Conservation (phyloP, 2,797 vertebrate species). For the Rhinophrynus dorsalis region DNA sequence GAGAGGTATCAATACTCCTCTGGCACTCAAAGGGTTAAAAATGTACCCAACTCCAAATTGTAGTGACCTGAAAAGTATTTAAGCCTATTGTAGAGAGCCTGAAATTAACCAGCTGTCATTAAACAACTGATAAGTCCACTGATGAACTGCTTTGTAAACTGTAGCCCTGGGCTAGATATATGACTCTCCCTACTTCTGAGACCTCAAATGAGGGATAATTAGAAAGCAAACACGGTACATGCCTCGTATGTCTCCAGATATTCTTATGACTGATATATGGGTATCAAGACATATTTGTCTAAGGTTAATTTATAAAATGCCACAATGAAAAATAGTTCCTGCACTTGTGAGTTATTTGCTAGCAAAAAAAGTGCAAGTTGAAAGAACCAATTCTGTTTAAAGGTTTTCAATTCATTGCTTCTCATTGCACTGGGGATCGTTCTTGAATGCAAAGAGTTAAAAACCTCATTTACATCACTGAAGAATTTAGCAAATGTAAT, state of each 20-base stretch:
- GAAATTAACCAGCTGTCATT: background rate
- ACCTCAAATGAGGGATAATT: constrained; percentile 42
- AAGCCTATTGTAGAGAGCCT: background rate
- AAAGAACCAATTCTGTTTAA: background rate
- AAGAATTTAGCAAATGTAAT: too few relatives aligned
- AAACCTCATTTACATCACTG: too few relatives aligned
- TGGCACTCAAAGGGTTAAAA: too few relatives aligned
- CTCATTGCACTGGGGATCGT: too few relatives aligned
- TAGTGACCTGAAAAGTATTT: background rate
- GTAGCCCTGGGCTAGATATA: constrained; percentile 10
- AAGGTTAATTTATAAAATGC: too few relatives aligned
- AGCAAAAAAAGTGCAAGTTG: background rate
- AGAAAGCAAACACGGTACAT: constrained; percentile 32
- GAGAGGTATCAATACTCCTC: too few relatives aligned
- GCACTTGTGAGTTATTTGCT: background rate
- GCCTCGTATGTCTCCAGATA: constrained; percentile 13
- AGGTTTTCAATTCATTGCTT: too few relatives aligned
- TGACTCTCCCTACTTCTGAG: constrained; percentile 26
- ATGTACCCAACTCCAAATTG: too few relatives aligned
- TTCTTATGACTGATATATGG: background rate
- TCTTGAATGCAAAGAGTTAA: too few relatives aligned
- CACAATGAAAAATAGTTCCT: background rate
- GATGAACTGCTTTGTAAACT: constrained; percentile 26
- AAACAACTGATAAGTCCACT: constrained; percentile 6
- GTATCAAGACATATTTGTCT: background rate